Evolutionary conservation across 2,797 vertebrate genomes (phyloP).

Genomic region (Pristis pectinata): DNA sequence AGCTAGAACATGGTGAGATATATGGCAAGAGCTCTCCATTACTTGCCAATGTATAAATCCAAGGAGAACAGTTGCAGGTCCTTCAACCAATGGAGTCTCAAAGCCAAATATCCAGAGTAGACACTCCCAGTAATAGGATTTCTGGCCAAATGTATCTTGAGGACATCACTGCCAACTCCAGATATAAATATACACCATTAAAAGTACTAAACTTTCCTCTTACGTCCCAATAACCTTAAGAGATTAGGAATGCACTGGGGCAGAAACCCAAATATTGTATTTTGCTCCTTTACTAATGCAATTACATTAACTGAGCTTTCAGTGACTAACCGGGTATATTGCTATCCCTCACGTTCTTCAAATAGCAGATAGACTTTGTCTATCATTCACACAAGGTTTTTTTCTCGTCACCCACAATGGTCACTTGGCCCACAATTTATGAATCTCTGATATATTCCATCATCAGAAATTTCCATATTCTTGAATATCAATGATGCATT

Average conservation of each 20-base stretch:
- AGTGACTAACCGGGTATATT: background rate
- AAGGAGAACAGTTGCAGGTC: background rate
- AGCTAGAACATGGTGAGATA: background rate
- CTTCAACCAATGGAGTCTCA: too few species aligned
- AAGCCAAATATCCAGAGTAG: background rate
- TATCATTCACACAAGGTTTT: background rate
- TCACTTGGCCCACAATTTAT: background rate
- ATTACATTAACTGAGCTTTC: too few species aligned
- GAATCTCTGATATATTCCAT: background rate
- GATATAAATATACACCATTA: background rate
- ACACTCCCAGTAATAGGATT: background rate
- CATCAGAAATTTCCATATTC: background rate
- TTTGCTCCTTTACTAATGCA: background rate
- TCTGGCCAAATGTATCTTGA: background rate
- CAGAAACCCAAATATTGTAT: background rate
- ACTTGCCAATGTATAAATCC: background rate
- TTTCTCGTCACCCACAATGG: rapidly evolving
- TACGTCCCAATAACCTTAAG: background rate
- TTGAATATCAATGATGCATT: background rate
- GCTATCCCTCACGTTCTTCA: background rate
- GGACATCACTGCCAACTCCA: background rate
- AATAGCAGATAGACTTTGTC: background rate
- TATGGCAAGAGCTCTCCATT: background rate
- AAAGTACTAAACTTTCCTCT: background rate
- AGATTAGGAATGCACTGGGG: too few species aligned